A percentile compares a stretch with the other conserved stretches of the same genome.
phyloP scores from a whole-genome alignment of 2,797 vertebrate species.

The Coluber constrictor region DNA sequence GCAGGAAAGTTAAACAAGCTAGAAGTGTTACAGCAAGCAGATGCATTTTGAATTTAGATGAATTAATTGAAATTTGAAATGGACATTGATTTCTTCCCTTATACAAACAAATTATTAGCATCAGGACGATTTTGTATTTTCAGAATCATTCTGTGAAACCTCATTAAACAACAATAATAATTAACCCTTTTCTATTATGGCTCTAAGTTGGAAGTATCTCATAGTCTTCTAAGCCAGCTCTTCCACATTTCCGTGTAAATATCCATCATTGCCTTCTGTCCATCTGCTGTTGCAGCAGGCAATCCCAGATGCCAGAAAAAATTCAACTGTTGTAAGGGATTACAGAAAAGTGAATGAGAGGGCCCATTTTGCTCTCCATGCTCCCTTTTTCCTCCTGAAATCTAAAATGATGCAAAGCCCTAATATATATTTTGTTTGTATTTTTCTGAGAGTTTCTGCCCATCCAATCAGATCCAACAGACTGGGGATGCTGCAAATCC shows the following conservation, averaged over 20 bases:
- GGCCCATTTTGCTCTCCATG: background rate
- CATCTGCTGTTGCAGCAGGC: background rate
- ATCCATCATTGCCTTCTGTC: background rate
- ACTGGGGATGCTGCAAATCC: background rate
- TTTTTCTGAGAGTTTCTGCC: background rate
- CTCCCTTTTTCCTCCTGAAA: background rate
- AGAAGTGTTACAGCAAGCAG: constrained; percentile 59
- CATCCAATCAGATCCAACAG: background rate
- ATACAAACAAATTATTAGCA: constrained; percentile 28
- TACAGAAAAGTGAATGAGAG: background rate
- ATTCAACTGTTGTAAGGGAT: background rate
- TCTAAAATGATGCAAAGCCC: background rate
- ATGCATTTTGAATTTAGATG: constrained; percentile 60
- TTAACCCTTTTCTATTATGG: background rate
- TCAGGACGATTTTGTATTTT: constrained; percentile 26
- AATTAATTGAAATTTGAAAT: constrained; percentile 57
- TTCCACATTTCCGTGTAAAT: background rate
- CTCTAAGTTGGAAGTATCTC: background rate
- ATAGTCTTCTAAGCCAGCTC: background rate
- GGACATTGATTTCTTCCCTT: constrained; percentile 57
- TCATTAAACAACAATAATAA: background rate
- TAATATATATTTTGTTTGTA: background rate
- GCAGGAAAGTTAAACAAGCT: constrained; percentile 47
- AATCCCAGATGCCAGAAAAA: background rate
- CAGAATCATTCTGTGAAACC: background rate